A percentile compares a stretch with the other conserved stretches of the same genome.
These are phyloP conservation scores for Lordiphosa clarofinis DNA, from an alignment of 1,140 invertebrate species.

Conservation along the genomic window DNA sequence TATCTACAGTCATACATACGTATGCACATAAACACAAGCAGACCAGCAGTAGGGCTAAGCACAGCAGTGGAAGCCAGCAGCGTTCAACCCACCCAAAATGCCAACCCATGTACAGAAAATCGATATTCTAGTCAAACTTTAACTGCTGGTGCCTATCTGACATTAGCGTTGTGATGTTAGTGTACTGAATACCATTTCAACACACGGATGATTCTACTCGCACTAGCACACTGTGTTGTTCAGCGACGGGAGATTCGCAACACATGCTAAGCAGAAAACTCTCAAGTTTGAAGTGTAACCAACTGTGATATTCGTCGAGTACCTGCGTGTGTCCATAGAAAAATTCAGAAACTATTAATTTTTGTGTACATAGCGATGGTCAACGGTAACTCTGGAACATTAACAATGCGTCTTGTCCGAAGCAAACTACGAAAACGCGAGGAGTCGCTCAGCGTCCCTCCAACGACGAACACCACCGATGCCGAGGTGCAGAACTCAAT, in stretches of 20 bases:
- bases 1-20: slow-evolving; percentile 1
- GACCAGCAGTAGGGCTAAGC: slow-evolving; percentile 8
- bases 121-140: slow-evolving; percentile 54
- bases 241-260: slow-evolving; percentile 2
- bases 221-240: background rate
- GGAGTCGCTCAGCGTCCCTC: slow-evolving; percentile 83
- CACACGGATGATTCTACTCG: slow-evolving; percentile 3
- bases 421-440: slow-evolving; percentile 91
- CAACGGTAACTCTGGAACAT: slow-evolving; percentile 86
- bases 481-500: slow-evolving; percentile 83
- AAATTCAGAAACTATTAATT: background rate
- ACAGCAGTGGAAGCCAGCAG: slow-evolving; percentile 4
- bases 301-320: background rate
- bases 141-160: slow-evolving; percentile 30
- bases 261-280: slow-evolving; percentile 1
- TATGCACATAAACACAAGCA: background rate
- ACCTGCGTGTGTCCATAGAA: background rate
- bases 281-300: background rate
- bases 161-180: slow-evolving; percentile 9
- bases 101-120: slow-evolving; percentile 50
- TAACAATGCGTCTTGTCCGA: slow-evolving; percentile 92
- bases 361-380: slow-evolving; percentile 81
- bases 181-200: slow-evolving; percentile 6
- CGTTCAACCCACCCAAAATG: slow-evolving; percentile 37
- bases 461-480: slow-evolving; percentile 82